A percentile compares a stretch with the other conserved stretches of the same genome.
Evolutionary conservation across 2,113 vertebrate genomes (phyloP).

Genomic region (Geococcyx californianus): DNA sequence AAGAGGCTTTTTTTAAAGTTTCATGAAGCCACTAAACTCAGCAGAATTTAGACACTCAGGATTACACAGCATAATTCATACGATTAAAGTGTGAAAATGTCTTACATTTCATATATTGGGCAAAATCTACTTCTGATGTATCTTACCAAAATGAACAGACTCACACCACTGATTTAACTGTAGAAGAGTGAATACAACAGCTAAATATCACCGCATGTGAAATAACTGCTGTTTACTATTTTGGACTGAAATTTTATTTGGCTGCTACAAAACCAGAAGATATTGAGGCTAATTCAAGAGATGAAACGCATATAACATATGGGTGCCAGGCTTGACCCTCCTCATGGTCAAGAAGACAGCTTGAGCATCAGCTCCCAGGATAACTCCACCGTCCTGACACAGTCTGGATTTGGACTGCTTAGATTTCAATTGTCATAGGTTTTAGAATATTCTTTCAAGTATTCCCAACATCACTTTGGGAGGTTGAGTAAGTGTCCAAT

Average conservation of each 20-base stretch:
- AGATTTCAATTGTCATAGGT: constrained; percentile 4
- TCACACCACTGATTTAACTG: not conserved
- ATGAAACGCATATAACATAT: not conserved
- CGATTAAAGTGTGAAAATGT: not conserved
- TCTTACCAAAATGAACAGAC: not conserved
- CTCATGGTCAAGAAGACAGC: not conserved
- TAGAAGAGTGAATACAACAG: not conserved
- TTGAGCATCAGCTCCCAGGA: not conserved
- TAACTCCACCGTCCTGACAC: not conserved
- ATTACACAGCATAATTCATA: not conserved
- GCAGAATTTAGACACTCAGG: not conserved
- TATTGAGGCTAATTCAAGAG: not conserved
- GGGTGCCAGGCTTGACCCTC: not conserved
- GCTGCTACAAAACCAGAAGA: not conserved
- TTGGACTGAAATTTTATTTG: not conserved
- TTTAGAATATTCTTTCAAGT: constrained; percentile 42
- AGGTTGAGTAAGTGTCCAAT: constrained; percentile 64
- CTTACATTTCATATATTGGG: not conserved
- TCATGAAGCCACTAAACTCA: not conserved
- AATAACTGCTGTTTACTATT: not conserved
- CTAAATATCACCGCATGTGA: not conserved
- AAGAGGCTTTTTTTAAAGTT: not conserved
- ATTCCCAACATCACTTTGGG: constrained; percentile 32
- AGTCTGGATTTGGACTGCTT: not conserved
- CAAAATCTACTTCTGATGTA: not conserved